Conservation (phyloP, 2,113 vertebrate genomes). For the Copsychus sechellarum region DNA sequence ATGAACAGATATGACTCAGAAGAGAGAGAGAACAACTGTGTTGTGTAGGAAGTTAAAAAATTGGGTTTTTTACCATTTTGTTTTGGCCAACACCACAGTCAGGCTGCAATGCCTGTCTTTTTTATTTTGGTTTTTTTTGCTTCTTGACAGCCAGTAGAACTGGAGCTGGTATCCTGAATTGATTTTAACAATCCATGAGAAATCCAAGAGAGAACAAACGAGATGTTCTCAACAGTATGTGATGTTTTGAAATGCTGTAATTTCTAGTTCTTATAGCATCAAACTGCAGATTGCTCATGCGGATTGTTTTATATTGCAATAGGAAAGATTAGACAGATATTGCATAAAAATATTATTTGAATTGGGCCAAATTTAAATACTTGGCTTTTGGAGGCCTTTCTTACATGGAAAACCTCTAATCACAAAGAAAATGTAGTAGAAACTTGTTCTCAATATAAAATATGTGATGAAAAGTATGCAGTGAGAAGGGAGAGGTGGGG, state of each 20-base stretch:
- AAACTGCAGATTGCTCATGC: not conserved
- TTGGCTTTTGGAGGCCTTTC: not conserved
- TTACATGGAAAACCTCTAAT: not conserved
- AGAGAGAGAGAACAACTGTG: conserved; percentile 13
- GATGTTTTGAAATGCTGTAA: not conserved
- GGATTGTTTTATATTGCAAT: not conserved
- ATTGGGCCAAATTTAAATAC: not conserved
- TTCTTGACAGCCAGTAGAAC: not conserved
- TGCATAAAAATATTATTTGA: not conserved
- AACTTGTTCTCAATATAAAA: not conserved
- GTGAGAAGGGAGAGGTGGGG: fast-evolving
- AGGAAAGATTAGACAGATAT: not conserved
- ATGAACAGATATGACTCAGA: conserved; percentile 47
- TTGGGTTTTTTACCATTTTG: not conserved
- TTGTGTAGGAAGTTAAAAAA: conserved; percentile 37
- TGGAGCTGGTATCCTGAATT: not conserved
- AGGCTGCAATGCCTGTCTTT: not conserved
- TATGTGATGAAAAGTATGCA: not conserved
- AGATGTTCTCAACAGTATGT: not conserved
- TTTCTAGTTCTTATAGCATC: not conserved
- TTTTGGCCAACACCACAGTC: not conserved
- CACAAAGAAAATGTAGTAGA: not conserved
- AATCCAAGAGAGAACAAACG: not conserved
- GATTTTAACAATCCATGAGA: not conserved
- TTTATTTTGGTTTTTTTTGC: not conserved